These are phyloP conservation scores for Carduelis carduelis DNA, from an alignment of 2,797 vertebrate genomes.

Conservation along the genomic window DNA sequence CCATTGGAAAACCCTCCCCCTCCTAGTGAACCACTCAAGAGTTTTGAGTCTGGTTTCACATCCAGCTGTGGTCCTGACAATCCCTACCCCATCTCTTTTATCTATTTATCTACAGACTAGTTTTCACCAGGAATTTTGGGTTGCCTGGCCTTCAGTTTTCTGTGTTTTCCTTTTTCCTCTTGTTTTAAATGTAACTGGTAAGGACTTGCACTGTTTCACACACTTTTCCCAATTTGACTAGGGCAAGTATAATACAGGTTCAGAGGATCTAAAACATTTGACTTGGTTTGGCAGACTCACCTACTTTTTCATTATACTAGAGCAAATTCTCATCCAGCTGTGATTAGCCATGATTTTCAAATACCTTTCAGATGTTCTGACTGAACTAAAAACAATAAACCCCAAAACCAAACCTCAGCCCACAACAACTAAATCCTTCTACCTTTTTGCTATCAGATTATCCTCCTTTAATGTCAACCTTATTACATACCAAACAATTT, in stretches of 20 bases:
- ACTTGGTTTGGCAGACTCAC: background rate
- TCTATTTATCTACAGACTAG: background rate
- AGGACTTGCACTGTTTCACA: background rate
- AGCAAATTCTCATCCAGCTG: background rate
- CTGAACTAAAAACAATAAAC: background rate
- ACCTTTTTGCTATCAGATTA: background rate
- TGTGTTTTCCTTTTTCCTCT: background rate
- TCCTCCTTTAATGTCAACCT: background rate
- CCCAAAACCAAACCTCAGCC: background rate
- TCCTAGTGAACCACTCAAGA: background rate
- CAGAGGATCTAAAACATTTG: background rate
- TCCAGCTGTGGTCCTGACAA: background rate
- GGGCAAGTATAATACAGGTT: background rate
- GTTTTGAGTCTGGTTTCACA: background rate
- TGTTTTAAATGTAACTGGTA: background rate
- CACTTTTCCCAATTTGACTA: background rate
- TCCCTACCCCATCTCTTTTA: background rate
- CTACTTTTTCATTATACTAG: background rate
- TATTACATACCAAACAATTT: background rate
- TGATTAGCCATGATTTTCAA: background rate
- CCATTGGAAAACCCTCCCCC: fast-evolving
- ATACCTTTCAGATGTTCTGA: background rate
- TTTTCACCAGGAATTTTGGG: background rate
- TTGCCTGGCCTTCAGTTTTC: background rate
- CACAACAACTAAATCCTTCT: background rate